Percentiles rank a stretch among this genome's conserved stretches.
phyloP scores from a whole-genome alignment of 2,113 vertebrate genomes.

The Engystomops pustulosus region DNA sequence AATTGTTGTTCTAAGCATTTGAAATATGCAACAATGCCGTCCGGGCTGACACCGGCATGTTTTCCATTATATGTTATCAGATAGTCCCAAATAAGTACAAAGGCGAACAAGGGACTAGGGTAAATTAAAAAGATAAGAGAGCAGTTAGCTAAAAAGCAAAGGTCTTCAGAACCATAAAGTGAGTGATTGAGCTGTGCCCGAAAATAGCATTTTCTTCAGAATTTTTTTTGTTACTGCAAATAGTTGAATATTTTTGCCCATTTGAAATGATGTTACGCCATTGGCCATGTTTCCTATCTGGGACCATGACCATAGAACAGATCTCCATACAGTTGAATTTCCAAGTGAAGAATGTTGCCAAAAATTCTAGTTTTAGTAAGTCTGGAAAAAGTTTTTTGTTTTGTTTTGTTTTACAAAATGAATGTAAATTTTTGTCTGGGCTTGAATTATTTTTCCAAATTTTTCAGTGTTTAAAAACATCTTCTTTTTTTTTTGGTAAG shows the following conservation, averaged over 20 bases:
- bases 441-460: too few relatives aligned
- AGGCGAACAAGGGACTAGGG: constrained; percentile 82
- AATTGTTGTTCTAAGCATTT: constrained; percentile 88
- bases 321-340: background rate
- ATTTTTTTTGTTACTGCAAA: constrained; percentile 12
- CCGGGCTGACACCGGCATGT: constrained; percentile 80
- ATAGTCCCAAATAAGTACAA: constrained; percentile 84
- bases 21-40: constrained; percentile 82
- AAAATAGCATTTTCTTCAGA: background rate
- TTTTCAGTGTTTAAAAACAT: too few relatives aligned
- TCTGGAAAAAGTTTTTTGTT: background rate
- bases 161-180: constrained; percentile 73
- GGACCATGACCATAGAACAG: background rate
- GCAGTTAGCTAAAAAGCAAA: constrained; percentile 82
- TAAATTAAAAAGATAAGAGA: constrained; percentile 87
- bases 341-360: background rate
- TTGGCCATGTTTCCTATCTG: background rate
- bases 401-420: background rate
- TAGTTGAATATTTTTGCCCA: background rate
- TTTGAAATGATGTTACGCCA: background rate
- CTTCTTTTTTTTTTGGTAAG: too few relatives aligned
- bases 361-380: too few relatives aligned
- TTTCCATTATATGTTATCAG: constrained; percentile 87
- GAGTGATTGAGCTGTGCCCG: background rate
- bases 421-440: too few relatives aligned